Conservation (phyloP, 92 coral and sea anemone species). For the Heliopora coerulea region DNA sequence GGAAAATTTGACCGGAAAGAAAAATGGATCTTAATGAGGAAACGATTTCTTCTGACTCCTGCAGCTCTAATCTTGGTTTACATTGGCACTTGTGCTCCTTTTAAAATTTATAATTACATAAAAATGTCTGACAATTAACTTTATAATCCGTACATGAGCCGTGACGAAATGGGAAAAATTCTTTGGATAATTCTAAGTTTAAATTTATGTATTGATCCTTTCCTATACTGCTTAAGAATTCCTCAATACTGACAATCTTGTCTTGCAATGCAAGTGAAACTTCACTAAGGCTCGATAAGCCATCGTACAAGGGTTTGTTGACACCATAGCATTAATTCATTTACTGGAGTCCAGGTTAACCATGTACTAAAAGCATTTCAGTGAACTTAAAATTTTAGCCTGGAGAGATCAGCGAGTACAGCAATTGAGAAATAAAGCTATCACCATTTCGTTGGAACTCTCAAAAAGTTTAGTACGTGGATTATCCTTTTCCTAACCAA, state of each 20-base stretch:
- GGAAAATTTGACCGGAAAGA: conserved; percentile 5
- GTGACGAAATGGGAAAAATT: background rate
- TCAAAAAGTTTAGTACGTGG: too few relatives aligned
- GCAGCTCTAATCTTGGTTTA: background rate
- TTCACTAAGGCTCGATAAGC: too few relatives aligned
- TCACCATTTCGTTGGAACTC: too few relatives aligned
- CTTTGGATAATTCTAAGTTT: background rate
- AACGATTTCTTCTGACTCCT: conserved; percentile 5
- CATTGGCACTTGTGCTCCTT: conserved; percentile 18
- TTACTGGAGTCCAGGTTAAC: too few relatives aligned
- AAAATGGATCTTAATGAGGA: conserved; percentile 2
- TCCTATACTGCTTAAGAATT: conserved; percentile 12
- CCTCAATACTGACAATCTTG: conserved; percentile 17
- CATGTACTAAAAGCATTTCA: too few relatives aligned
- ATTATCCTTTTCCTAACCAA: too few relatives aligned
- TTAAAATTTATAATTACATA: background rate
- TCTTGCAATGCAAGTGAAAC: too few relatives aligned
- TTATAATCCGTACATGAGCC: background rate
- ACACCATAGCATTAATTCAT: too few relatives aligned
- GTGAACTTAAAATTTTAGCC: too few relatives aligned
- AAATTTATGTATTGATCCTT: conserved; percentile 4
- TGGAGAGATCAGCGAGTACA: too few relatives aligned
- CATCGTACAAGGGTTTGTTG: too few relatives aligned
- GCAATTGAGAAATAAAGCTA: too few relatives aligned
- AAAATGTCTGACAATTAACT: conserved; percentile 3